Percentiles rank a stretch among this genome's conserved stretches.
phyloP scores from a whole-genome alignment of 2,113 vertebrate genomes.

The Gracilinanus agilis region DNA sequence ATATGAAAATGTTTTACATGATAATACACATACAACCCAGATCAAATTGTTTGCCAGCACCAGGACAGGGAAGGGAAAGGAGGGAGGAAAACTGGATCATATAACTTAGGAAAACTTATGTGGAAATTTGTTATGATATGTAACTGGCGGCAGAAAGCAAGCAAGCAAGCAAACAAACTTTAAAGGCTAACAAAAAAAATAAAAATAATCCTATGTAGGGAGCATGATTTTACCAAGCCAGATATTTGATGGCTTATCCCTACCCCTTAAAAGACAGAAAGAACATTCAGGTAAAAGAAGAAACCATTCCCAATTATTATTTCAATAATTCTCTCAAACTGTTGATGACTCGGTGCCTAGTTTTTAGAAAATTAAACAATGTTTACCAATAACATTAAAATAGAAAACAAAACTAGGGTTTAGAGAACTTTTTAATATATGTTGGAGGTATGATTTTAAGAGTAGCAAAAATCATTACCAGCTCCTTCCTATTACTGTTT shows the following conservation, averaged over 20 bases:
- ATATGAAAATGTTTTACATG: too few relatives aligned
- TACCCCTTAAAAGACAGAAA: neutral
- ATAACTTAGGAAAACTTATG: too few relatives aligned
- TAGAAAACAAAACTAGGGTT: conserved; percentile 54
- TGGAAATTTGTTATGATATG: too few relatives aligned
- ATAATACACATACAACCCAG: too few relatives aligned
- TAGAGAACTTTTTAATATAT: conserved; percentile 7
- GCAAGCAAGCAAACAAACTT: too few relatives aligned
- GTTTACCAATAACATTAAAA: too few relatives aligned
- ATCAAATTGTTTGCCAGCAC: too few relatives aligned
- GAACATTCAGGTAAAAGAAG: conserved; percentile 22
- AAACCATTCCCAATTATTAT: neutral
- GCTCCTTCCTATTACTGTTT: conserved; percentile 35
- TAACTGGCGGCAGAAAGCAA: too few relatives aligned
- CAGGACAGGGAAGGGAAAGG: too few relatives aligned
- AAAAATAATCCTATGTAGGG: too few relatives aligned
- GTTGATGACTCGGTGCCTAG: neutral
- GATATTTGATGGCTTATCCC: neutral
- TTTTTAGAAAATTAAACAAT: conserved; percentile 50
- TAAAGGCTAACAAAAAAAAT: too few relatives aligned
- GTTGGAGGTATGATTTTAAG: neutral
- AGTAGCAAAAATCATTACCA: conserved; percentile 51
- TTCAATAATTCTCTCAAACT: conserved; percentile 26
- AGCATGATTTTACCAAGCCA: conserved; percentile 3
- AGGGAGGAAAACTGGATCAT: too few relatives aligned